A percentile compares a stretch with the other conserved stretches of the same genome.
These are phyloP conservation scores for Perodicticus potto DNA, from an alignment of 2,797 vertebrate species.

Conservation along the genomic window DNA sequence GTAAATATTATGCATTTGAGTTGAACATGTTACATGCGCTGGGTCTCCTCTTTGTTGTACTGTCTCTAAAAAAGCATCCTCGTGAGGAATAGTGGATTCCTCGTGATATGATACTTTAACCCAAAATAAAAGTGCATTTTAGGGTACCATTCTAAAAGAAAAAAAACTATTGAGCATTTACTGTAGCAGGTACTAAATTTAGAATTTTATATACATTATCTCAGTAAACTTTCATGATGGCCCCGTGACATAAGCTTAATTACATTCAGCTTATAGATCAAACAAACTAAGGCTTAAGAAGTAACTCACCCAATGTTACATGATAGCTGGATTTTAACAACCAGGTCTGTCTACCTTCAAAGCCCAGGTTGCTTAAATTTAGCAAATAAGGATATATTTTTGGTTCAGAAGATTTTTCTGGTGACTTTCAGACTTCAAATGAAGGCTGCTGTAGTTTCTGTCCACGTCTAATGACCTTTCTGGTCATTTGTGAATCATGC, in stretches of 20 bases:
- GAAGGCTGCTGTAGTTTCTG: not conserved
- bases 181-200: not conserved
- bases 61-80: too few species aligned
- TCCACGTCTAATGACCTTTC: not conserved
- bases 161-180: not conserved
- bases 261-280: slow-evolving; percentile 1
- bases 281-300: not conserved
- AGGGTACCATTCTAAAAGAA: not conserved
- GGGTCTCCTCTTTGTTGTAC: too few species aligned
- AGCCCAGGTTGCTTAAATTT: not conserved
- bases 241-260: not conserved
- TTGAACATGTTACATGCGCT: too few species aligned
- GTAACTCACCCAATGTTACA: not conserved
- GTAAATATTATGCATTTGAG: too few species aligned
- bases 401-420: not conserved
- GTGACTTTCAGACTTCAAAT: not conserved
- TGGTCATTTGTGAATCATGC: not conserved
- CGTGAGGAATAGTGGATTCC: not conserved
- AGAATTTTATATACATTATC: not conserved
- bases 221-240: not conserved
- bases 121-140: not conserved
- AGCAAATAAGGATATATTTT: not conserved
- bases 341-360: not conserved
- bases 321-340: not conserved
- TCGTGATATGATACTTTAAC: not conserved